Percentiles rank a stretch among this genome's conserved stretches.
Evolutionary conservation across 2,113 vertebrate genomes (phyloP).

Genomic region (Neoarius graeffei): DNA sequence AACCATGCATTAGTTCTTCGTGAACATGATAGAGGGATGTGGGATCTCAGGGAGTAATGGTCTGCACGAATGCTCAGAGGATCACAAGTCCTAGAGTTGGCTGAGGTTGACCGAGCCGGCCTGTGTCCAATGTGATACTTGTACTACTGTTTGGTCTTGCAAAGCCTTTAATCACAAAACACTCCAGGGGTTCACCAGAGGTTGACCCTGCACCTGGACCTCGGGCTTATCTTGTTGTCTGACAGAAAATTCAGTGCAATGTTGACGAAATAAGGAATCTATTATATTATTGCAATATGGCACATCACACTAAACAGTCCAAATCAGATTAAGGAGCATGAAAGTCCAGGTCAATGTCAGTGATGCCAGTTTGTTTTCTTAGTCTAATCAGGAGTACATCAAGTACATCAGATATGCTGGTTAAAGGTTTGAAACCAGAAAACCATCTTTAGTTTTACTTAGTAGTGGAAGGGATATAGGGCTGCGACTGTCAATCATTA

Average conservation of each 20-base stretch:
- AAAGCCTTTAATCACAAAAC: constrained; percentile 22
- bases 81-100: neutral
- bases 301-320: neutral
- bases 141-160: neutral
- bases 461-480: neutral
- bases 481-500: constrained; percentile 1
- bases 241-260: neutral
- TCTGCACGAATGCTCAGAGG: neutral
- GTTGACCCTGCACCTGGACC: neutral
- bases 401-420: neutral
- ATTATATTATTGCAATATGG: neutral
- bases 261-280: neutral
- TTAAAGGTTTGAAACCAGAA: neutral
- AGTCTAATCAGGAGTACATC: neutral
- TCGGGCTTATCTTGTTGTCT: neutral
- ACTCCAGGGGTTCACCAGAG: neutral
- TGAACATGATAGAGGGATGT: neutral
- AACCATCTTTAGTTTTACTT: neutral
- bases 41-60: neutral
- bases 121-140: neutral
- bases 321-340: neutral
- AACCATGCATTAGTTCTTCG: neutral
- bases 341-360: neutral
- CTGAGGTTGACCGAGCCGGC: neutral
- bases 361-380: neutral